Percentiles rank a stretch among this genome's conserved stretches.
Conservation (phyloP, 2,888 invertebrate genomes). For the Sarcophaga subvicina region DNA sequence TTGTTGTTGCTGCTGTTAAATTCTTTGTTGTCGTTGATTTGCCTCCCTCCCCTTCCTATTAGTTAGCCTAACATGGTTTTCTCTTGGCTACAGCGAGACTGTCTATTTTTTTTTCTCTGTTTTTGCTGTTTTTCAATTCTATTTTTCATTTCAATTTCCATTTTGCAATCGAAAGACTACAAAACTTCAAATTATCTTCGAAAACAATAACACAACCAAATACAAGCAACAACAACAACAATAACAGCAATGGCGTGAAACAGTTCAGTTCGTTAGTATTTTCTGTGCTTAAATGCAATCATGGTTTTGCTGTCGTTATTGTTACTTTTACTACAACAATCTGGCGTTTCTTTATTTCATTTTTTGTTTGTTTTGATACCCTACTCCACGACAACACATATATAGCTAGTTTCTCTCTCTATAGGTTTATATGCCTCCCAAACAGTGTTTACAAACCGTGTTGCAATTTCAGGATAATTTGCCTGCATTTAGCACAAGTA, state of each 20-base stretch:
- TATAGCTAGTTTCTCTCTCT: no score
- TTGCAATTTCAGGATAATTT: no score
- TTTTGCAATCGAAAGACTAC: slow-evolving; percentile 63
- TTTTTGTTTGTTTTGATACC: no score
- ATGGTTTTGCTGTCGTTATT: background rate
- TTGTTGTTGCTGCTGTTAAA: slow-evolving; percentile 23
- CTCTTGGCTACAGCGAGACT: no score
- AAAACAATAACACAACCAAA: slow-evolving; percentile 6
- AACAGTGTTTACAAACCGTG: no score
- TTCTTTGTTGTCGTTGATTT: slow-evolving; percentile 43
- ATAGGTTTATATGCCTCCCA: no score
- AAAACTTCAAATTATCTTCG: slow-evolving; percentile 65
- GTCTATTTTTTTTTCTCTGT: slow-evolving; percentile 14
- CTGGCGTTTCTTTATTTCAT: no score
- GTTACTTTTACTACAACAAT: background rate
- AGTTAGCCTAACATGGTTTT: no score
- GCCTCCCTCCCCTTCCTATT: background rate
- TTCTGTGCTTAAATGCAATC: background rate
- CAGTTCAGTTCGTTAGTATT: slow-evolving; percentile 34
- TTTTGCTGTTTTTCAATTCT: slow-evolving; percentile 49
- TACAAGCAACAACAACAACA: background rate
- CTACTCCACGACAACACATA: no score
- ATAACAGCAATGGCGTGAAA: background rate
- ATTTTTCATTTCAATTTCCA: slow-evolving; percentile 62
- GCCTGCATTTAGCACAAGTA: no score